Evolutionary conservation across 64 coral and sea anemone genomes (phyloP), one percentile per base, ranked within the genome.

Genomic region (Astreopora myriophthalma): DNA sequence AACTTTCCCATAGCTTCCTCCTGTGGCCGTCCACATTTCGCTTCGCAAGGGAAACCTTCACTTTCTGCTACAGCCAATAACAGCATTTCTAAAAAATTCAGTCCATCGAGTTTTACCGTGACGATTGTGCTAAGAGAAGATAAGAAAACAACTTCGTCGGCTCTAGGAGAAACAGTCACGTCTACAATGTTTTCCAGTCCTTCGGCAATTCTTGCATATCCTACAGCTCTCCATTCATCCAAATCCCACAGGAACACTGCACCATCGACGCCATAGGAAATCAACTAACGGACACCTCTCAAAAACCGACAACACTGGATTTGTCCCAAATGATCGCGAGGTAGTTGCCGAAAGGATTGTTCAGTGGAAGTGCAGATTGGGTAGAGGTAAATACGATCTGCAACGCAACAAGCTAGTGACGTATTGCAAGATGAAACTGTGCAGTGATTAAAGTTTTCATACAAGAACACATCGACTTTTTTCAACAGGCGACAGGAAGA

Each of bases 291-390:
- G 22, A n/a, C 52, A 11, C 5, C 31, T 40, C 49, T 90, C 11
- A 90, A 35, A 17, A 90, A 90, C 27, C 34, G 75, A 46, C 75
- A 90, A 65, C 64, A 90, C 9, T 81, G 67, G 7, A 90, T 69
- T 55, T n/a, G 24, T 3, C 75, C 88, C 31, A 76, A 33, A 37
- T 80, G 88, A 12, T 39, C 88, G 6, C 2, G 74, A 19, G n/a
- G 26, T 33, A 80, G 27, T 52, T 29, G 60, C 26, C 8, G 48
- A 19, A 0, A 22, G 23, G 39, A 36, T 34, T 49, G 28, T 6
- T 26, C 11, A 0, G 36, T 19, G n/a, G 44, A 9, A 4, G 19
- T 22, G 26, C 0, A 1, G 46, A 79, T 74, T 24, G n/a, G 44
- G 69, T 69, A 48, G 11, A 90, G 4, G 44, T 51, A 34, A 63